Evolutionary conservation across 2,797 vertebrate genomes (phyloP).

Genomic region (Yasuhikotakia modesta): DNA sequence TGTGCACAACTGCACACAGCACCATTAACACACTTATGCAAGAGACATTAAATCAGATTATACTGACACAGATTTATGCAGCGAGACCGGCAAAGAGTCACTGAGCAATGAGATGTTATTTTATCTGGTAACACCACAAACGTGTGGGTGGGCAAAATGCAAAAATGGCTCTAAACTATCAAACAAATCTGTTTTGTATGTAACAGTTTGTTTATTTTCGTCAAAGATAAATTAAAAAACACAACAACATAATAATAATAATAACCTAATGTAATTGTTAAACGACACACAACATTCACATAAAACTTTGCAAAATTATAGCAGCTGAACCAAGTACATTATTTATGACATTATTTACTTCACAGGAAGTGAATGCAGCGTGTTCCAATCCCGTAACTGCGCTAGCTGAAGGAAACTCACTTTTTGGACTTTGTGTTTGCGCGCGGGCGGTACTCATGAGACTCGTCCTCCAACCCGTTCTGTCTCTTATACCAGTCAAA

Average conservation of each 20-base stretch:
- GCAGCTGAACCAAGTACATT: not conserved
- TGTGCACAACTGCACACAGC: conserved; percentile 4
- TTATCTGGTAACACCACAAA: not conserved
- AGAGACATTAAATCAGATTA: conserved; percentile 24
- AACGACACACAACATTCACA: not conserved
- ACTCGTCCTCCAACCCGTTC: conserved; percentile 97
- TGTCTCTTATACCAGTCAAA: conserved; percentile 99
- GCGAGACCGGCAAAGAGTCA: not conserved
- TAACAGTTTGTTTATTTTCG: not conserved
- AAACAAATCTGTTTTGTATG: not conserved
- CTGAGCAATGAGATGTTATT: not conserved
- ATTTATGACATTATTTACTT: not conserved
- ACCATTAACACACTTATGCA: conserved; percentile 7
- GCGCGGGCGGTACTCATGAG: conserved; percentile 94
- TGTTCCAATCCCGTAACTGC: no score
- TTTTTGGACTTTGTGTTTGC: conserved; percentile 98
- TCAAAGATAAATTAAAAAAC: not conserved
- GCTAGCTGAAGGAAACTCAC: conserved; percentile 67
- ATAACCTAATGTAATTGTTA: not conserved
- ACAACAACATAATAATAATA: no score
- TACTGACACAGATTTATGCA: not conserved
- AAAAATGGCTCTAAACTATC: not conserved
- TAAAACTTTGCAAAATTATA: not conserved
- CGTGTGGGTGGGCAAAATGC: not conserved
- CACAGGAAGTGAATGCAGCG: no score